Evolutionary conservation across 1,140 invertebrate genomes (phyloP).

Genomic region (Trichonephila clavipes): DNA sequence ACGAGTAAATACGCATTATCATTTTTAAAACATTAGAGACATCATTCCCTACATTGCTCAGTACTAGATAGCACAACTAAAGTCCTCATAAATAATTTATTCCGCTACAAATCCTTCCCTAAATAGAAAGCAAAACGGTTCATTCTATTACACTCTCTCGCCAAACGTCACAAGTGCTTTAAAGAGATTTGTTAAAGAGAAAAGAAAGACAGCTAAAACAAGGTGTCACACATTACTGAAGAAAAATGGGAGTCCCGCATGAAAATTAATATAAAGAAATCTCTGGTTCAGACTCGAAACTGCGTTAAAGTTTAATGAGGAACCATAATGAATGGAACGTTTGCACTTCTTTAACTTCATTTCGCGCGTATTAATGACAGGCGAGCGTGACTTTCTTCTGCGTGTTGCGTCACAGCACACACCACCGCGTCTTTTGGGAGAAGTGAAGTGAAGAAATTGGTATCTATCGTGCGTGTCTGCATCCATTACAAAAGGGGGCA

Average conservation of each 20-base stretch:
- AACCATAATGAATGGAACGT: conserved; percentile 20
- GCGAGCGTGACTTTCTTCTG: conserved; percentile 11
- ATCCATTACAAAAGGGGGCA: background rate
- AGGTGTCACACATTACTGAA: background rate
- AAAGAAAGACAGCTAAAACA: background rate
- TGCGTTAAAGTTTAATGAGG: conserved; percentile 7
- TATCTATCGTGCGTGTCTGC: conserved; percentile 1
- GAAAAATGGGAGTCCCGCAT: background rate
- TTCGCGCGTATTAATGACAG: conserved; percentile 2
- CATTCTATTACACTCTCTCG: no score
- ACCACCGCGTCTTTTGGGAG: background rate
- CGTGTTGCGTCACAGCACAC: background rate
- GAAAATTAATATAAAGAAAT: conserved; percentile 2
- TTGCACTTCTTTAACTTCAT: conserved; percentile 38
- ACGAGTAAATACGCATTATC: background rate
- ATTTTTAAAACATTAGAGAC: background rate
- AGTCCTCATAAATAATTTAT: no score
- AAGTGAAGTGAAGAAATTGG: background rate
- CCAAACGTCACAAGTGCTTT: no score
- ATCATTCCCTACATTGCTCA: background rate
- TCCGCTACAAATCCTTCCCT: no score
- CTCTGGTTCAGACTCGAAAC: background rate
- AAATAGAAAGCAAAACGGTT: no score
- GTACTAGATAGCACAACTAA: no score
- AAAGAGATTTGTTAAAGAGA: background rate